Conservation (phyloP, 2,888 invertebrate species). For the Synanthedon myopaeformis region DNA sequence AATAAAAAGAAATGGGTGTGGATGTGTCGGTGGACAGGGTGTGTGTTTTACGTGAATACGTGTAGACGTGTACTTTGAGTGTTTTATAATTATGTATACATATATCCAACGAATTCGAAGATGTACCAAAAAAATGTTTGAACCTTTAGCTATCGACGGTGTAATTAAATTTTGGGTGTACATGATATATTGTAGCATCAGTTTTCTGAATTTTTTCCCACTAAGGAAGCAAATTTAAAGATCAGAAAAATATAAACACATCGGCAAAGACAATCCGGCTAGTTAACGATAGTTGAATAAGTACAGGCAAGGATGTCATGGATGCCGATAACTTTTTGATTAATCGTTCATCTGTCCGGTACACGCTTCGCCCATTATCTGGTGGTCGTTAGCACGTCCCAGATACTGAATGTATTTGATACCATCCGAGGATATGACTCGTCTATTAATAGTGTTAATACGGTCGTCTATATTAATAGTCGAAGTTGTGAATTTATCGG, state of each 20-base stretch:
- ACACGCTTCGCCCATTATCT: constrained; percentile 25
- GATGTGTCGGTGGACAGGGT: too few species aligned
- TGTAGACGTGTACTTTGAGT: too few species aligned
- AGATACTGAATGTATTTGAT: background rate
- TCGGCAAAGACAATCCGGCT: background rate
- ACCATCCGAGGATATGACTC: background rate
- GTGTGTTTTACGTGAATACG: too few species aligned
- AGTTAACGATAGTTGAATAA: background rate
- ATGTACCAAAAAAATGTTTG: too few species aligned
- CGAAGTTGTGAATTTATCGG: background rate
- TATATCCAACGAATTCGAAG: too few species aligned
- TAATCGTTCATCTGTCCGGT: constrained; percentile 21
- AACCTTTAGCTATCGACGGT: too few species aligned
- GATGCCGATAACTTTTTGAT: constrained; percentile 24
- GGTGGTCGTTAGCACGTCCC: constrained; percentile 1
- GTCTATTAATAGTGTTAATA: background rate
- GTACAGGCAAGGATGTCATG: constrained; percentile 11
- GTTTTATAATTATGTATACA: too few species aligned
- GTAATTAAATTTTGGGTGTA: too few species aligned
- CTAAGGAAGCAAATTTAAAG: too few species aligned
- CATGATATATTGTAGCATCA: too few species aligned
- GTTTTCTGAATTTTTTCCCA: too few species aligned
- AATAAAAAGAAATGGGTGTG: too few species aligned
- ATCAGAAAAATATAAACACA: background rate
- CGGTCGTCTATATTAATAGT: background rate